Evolutionary conservation across 1,140 invertebrate species (phyloP).

Genomic region (Spodoptera litura): DNA sequence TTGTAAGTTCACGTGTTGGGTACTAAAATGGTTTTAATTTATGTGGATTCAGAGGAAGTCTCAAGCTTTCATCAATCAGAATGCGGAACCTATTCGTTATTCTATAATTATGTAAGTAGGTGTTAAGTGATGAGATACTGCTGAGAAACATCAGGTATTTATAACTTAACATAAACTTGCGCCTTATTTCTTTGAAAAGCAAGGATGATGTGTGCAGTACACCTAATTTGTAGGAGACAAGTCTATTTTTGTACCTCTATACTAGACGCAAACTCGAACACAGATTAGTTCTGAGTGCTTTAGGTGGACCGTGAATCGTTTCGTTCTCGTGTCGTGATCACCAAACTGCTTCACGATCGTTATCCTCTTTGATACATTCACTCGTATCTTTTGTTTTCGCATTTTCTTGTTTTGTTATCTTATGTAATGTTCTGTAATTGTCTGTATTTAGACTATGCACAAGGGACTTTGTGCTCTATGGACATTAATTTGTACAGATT

Average conservation of each 20-base stretch:
- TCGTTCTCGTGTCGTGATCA: conserved; percentile 21
- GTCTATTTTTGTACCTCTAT: too few species aligned
- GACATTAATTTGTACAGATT: conserved; percentile 10
- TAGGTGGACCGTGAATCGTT: neutral
- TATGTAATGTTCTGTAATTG: conserved; percentile 51
- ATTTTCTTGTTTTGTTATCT: conserved; percentile 47
- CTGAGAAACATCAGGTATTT: neutral
- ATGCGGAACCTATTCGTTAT: conserved; percentile 20
- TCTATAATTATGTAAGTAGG: conserved; percentile 27
- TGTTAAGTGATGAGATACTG: conserved; percentile 10
- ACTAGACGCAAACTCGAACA: too few species aligned
- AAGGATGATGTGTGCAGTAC: too few species aligned
- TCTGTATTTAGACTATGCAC: conserved; percentile 29
- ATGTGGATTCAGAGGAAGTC: conserved; percentile 1
- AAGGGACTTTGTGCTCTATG: conserved; percentile 39
- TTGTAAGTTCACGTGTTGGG: neutral
- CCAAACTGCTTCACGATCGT: conserved; percentile 11
- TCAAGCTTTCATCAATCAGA: conserved; percentile 12
- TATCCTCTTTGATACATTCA: conserved; percentile 48
- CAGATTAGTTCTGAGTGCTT: neutral
- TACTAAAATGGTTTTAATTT: conserved; percentile 10
- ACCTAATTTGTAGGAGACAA: too few species aligned
- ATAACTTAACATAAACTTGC: too few species aligned
- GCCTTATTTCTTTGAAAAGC: too few species aligned
- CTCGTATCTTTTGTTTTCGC: conserved; percentile 44